These are phyloP conservation scores for Microplitis manilae DNA, from an alignment of 2,888 invertebrate species.

Conservation along the genomic window DNA sequence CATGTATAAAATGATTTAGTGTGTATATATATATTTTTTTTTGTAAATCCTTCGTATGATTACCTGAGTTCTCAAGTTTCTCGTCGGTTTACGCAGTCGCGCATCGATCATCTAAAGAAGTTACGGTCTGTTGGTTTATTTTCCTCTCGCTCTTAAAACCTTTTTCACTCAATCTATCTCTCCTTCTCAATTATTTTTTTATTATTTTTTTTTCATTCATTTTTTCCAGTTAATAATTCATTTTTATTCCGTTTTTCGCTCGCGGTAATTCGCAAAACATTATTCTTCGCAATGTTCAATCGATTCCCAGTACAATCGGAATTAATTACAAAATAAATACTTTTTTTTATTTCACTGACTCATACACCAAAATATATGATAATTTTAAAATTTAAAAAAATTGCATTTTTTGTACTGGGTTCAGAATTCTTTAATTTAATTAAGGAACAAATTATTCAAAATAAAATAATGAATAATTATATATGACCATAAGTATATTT, in stretches of 20 bases:
- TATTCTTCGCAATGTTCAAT: conserved; percentile 43
- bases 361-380: too few relatives aligned
- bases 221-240: background rate
- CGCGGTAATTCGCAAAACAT: background rate
- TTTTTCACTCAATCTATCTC: background rate
- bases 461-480: too few relatives aligned
- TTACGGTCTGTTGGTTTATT: conserved; percentile 12
- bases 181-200: background rate
- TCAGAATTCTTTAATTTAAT: too few relatives aligned
- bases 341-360: conserved; percentile 28
- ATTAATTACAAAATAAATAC: conserved; percentile 55
- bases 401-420: too few relatives aligned
- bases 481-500: background rate
- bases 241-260: background rate
- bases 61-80: conserved; percentile 19
- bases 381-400: too few relatives aligned
- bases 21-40: background rate
- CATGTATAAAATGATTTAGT: background rate
- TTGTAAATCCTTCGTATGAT: conserved; percentile 27
- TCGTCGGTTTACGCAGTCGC: conserved; percentile 20
- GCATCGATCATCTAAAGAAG: conserved; percentile 34
- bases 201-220: background rate
- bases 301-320: conserved; percentile 60
- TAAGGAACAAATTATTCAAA: too few relatives aligned
- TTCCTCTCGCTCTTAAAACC: background rate